These are phyloP conservation scores for Eupithecia tripunctaria DNA, from an alignment of 2,888 invertebrate genomes.

Conservation along the genomic window DNA sequence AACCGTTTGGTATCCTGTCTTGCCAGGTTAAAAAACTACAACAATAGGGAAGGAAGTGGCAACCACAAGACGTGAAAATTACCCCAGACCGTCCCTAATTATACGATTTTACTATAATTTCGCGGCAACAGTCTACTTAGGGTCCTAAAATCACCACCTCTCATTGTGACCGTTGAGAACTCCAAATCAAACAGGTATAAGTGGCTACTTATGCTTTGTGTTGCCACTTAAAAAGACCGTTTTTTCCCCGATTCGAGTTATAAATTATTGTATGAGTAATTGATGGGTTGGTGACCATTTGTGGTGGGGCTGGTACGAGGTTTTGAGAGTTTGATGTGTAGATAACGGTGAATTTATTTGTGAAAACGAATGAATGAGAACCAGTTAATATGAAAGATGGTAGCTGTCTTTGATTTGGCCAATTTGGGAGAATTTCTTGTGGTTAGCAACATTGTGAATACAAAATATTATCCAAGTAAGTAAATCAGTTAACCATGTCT, in stretches of 20 bases:
- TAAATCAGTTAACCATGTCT: not conserved
- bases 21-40: slow-evolving; percentile 54
- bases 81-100: slow-evolving; percentile 75
- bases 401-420: slow-evolving; percentile 53
- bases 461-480: not conserved
- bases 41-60: slow-evolving; percentile 80
- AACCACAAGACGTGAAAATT: slow-evolving; percentile 78
- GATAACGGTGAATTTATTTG: slow-evolving; percentile 38
- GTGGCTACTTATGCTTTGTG: slow-evolving; percentile 45
- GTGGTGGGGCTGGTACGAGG: slow-evolving; percentile 41
- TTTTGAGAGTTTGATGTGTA: slow-evolving; percentile 38
- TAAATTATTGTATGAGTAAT: slow-evolving; percentile 61
- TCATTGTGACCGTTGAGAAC: slow-evolving; percentile 63
- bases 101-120: slow-evolving; percentile 79
- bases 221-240: slow-evolving; percentile 50
- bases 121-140: slow-evolving; percentile 64
- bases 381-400: slow-evolving; percentile 29
- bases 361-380: slow-evolving; percentile 31
- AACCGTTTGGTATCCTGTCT: slow-evolving; percentile 63
- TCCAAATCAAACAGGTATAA: slow-evolving; percentile 72
- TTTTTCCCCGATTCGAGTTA: slow-evolving; percentile 47
- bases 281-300: slow-evolving; percentile 44
- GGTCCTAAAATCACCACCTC: slow-evolving; percentile 74
- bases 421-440: slow-evolving; percentile 20
- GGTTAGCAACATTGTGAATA: not conserved